Conservation (phyloP, 2,113 vertebrate species). For the Neolamprologus tretocephalus region DNA sequence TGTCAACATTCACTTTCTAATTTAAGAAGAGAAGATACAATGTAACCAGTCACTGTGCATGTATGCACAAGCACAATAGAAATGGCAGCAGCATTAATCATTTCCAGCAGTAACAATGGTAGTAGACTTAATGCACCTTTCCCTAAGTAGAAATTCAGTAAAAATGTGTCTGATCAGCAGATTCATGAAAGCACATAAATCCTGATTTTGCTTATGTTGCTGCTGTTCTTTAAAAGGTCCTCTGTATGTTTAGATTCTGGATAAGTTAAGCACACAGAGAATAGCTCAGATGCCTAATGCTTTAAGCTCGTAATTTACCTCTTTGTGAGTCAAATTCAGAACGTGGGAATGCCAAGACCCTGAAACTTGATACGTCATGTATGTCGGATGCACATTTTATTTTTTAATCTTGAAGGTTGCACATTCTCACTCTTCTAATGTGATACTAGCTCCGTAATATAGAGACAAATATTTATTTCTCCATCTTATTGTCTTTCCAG, state of each 20-base stretch:
- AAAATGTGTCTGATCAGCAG: neutral
- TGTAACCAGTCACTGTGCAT: neutral
- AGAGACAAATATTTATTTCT: neutral
- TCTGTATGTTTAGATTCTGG: neutral
- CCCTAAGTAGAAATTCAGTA: neutral
- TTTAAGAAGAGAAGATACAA: neutral
- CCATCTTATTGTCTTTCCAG: conserved; percentile 58
- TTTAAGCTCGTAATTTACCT: neutral
- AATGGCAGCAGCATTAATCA: neutral
- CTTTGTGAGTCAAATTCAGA: neutral
- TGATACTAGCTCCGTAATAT: neutral
- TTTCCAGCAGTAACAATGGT: neutral
- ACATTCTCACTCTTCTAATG: neutral
- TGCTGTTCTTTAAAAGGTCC: neutral
- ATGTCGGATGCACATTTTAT: neutral
- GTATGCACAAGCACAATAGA: neutral
- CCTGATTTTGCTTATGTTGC: conserved; percentile 1
- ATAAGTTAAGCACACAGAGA: neutral
- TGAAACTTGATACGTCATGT: neutral
- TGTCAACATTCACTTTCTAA: neutral
- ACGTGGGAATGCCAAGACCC: neutral
- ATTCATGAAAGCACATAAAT: neutral
- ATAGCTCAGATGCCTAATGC: neutral
- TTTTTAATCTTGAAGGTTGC: neutral
- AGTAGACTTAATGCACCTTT: neutral